Conservation (phyloP, 2,888 invertebrate genomes). For the Parnassius glacialis region DNA sequence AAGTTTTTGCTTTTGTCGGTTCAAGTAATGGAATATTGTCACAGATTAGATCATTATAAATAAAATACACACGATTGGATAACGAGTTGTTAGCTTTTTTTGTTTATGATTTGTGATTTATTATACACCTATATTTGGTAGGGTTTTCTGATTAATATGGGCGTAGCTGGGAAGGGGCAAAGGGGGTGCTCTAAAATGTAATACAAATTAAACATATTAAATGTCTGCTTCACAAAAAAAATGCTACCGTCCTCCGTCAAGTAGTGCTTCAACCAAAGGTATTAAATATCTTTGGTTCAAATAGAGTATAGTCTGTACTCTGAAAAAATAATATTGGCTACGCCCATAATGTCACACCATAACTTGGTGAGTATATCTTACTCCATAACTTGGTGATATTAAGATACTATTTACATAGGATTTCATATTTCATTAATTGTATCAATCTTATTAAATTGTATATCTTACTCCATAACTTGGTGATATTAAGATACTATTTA, state of each 20-base stretch:
- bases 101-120: conserved; percentile 12
- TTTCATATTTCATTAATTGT: background rate
- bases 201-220: too few relatives aligned
- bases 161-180: too few relatives aligned
- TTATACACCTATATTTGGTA: conserved; percentile 11
- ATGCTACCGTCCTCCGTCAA: too few relatives aligned
- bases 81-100: conserved; percentile 6
- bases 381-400: conserved; percentile 47
- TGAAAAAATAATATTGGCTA: too few relatives aligned
- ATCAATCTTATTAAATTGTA: background rate
- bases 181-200: too few relatives aligned
- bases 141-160: background rate
- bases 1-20: background rate
- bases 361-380: conserved; percentile 36
- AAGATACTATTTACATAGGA: background rate
- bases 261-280: too few relatives aligned
- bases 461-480: conserved; percentile 52
- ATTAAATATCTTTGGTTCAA: too few relatives aligned
- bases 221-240: too few relatives aligned
- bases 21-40: conserved; percentile 9
- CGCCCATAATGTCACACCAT: too few relatives aligned
- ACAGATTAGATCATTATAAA: conserved; percentile 15
- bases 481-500: background rate
- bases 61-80: conserved; percentile 17
- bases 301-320: too few relatives aligned